A percentile compares a stretch with the other conserved stretches of the same genome.
These are phyloP conservation scores for Phaethornis superciliosus DNA, from an alignment of 2,113 vertebrate genomes.

Conservation along the genomic window DNA sequence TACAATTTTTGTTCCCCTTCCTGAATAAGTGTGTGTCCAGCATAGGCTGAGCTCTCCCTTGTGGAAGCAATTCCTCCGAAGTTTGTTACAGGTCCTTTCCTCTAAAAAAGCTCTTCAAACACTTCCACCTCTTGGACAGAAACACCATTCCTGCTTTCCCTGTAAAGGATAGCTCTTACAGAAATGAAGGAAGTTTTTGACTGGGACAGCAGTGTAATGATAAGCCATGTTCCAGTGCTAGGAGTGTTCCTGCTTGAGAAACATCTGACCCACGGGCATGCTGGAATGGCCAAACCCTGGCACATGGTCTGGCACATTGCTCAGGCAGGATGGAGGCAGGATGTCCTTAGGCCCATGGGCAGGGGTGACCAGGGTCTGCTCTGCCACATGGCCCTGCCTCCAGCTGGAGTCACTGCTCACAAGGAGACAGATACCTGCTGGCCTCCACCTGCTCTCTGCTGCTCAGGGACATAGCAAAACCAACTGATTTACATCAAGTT, in stretches of 20 bases:
- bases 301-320: fast-evolving
- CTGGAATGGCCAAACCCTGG: not conserved
- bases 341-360: fast-evolving
- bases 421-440: not conserved
- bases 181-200: not conserved
- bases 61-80: not conserved
- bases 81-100: not conserved
- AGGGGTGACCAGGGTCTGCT: not conserved
- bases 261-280: fast-evolving
- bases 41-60: not conserved
- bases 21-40: fast-evolving
- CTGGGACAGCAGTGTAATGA: not conserved
- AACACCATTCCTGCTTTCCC: not conserved
- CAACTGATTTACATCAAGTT: not conserved
- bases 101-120: not conserved
- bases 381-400: not conserved
- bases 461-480: fast-evolving
- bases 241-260: not conserved
- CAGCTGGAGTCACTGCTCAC: not conserved
- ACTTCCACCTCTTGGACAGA: not conserved
- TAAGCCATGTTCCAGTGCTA: not conserved
- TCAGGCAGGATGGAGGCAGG: not conserved
- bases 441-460: not conserved
- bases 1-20: not conserved
- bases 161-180: not conserved